Evolutionary conservation across 2,797 vertebrate genomes (phyloP), one percentile per base, ranked within the genome.

Genomic region (Amblyopsis hoosieri): DNA sequence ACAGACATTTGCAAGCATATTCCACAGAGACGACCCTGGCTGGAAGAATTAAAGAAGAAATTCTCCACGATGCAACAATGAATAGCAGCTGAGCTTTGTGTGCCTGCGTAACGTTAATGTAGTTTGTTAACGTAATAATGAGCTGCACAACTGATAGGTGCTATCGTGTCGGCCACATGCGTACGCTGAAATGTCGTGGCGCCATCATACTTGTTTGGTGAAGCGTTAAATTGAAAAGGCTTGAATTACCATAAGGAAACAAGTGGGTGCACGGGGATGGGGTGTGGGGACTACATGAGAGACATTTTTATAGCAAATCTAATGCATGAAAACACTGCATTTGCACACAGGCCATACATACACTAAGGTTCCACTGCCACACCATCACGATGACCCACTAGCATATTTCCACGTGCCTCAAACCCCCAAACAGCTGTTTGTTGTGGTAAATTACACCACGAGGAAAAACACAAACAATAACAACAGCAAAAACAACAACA

Each of bases 381-480:
- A 69, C 42, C 66, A 74, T 67, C 19, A 64, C 46, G 65, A 62
- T 47, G 76, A 76, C 33, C 33, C 33, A 8, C 33, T 37, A 46
- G 52, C 71, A 67, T 70, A 68, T 65, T 66, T 71, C 73, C 55
- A 74, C 67, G 46, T 29, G 62, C 49, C 62, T 60, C 61, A 80
- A 60, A 66, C 74, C 72, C 69, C n/a, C 73, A 62, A 80, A 85
- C 71, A 72, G 66, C 66, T 82, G 75, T 79, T 79, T 82, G 76
- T 83, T 79, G 64, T 76, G 63, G 46, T 67, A 81, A 83, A 86
- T 79, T 76, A 72, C 69, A 67, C 62, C 11, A 63, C 48, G 42
- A 3, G 64, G 67, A 9, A 46, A 62, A 9, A 37, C 6, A 37
- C 8, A 6, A 37, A 37, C 7, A 9, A 37, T 3, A 37, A 37